Base-by-base conservation (phyloP, 2,113 vertebrate species). In the Pituophis catenifer region DNA sequence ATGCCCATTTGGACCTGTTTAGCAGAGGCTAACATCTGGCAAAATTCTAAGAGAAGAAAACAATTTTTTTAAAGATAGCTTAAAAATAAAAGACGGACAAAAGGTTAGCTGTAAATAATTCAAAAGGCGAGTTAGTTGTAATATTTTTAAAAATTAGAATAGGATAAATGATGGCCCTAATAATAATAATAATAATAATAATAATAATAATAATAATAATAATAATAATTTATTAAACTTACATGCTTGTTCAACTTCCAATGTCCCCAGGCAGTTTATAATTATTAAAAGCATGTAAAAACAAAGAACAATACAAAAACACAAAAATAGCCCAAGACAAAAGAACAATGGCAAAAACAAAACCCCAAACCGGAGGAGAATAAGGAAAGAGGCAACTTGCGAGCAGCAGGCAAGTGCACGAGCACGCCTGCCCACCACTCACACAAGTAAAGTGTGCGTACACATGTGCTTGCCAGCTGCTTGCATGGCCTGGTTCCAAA, bases 51-150 rank as follows among this genome's bases (percentile, higher is more conserved):
- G 94, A 1, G 1, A 17, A 87, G 95, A 96, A 91, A 95, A 96
- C 96, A 96, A 94, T 94, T 96, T 93, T 93, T 92, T 92, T 93
- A 62, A 62, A 70, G 95, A 96, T 90, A 95, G 96, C 33, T 52
- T 0, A 81, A 19, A 38, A 81, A 81, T 81, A 81, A 81, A 38
- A 21, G 29, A 81, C 1, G n/a, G 17, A 81, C 33, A 81, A 21
- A 81, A 81, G n/a, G 12, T 70, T 70, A 38, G n/a, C 38, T 81
- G n/a, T 33, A 70, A 70, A n/a, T 70, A 70, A 15, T 33, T 33
- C 12, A 70, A 70, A 70, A 33, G 65, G 29, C 2, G 1, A 33
- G 29, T 38, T 19, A 75, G n/a, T 38, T 75, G 70, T 75, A 75
- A 75, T 75, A 75, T 75, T 75, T 48, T 15, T 2, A 33, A 75